phyloP scores from a whole-genome alignment of 2,113 vertebrate species.

The Mesocricetus auratus region DNA sequence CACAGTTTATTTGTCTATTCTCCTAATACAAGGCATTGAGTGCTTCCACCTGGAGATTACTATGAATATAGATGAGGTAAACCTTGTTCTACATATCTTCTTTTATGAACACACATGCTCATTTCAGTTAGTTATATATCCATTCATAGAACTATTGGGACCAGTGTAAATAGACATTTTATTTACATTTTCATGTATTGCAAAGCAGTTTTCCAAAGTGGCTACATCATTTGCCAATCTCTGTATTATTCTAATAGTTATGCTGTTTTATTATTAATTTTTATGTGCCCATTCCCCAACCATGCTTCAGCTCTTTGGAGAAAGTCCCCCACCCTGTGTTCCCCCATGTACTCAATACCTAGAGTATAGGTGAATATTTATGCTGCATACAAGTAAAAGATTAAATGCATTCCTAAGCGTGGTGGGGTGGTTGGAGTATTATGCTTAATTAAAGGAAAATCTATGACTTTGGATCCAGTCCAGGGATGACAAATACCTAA shows the following conservation, averaged over 20 bases:
- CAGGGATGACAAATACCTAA: constrained; percentile 14
- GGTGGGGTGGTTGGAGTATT: not conserved
- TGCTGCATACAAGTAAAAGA: not conserved
- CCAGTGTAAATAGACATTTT: not conserved
- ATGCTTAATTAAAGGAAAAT: constrained; percentile 36
- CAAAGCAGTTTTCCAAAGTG: not conserved
- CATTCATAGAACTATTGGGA: not conserved
- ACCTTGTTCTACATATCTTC: not conserved
- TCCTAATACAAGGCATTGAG: not conserved
- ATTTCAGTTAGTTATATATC: not conserved
- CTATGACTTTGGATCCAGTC: not conserved
- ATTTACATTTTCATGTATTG: not conserved
- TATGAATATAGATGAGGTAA: not conserved
- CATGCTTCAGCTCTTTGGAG: not conserved
- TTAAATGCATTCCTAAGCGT: not conserved
- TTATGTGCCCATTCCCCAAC: not conserved
- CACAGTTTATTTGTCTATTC: not conserved
- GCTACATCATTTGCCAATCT: not conserved
- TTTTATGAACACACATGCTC: not conserved
- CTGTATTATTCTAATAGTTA: not conserved
- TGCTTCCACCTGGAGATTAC: not conserved
- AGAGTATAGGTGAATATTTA: constrained; percentile 5
- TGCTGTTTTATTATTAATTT: not conserved
- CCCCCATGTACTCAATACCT: not conserved
- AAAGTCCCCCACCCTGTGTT: not conserved